phyloP scores from a whole-genome alignment of 1,140 invertebrate species.

The Euschistus heros region DNA sequence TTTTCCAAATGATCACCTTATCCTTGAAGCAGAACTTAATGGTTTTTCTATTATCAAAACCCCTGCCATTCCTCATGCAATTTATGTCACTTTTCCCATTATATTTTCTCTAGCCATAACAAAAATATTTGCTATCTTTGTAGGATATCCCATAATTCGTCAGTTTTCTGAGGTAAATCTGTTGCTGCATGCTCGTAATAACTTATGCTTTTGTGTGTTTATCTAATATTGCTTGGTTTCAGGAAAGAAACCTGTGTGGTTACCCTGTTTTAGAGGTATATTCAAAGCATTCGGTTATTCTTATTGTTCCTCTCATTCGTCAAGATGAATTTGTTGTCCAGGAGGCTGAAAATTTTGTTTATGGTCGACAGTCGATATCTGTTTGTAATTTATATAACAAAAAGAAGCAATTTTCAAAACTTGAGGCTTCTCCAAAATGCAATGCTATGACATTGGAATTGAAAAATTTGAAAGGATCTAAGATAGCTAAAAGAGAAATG shows the following conservation, averaged over 20 bases:
- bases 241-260: constrained; percentile 22
- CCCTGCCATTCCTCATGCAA: constrained; percentile 20
- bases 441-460: too few species aligned
- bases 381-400: too few species aligned
- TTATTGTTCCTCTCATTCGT: constrained; percentile 19
- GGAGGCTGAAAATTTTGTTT: constrained; percentile 20
- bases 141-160: constrained; percentile 18
- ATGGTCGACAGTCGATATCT: background rate
- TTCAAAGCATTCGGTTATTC: constrained; percentile 4
- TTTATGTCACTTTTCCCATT: constrained; percentile 18
- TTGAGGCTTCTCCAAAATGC: too few species aligned
- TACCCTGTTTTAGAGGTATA: constrained; percentile 24
- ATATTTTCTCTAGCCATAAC: constrained; percentile 15
- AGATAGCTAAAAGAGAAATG: too few species aligned
- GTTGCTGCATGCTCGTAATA: background rate
- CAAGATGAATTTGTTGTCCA: constrained; percentile 25
- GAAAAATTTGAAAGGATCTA: too few species aligned
- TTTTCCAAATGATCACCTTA: background rate
- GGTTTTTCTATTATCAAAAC: constrained; percentile 17
- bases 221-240: background rate
- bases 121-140: constrained; percentile 11
- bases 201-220: background rate
- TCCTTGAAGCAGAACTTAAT: background rate
- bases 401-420: too few species aligned
- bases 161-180: constrained; percentile 21